These are phyloP conservation scores for Craseonycteris thonglongyai DNA, from an alignment of 2,113 vertebrate species.

Conservation along the genomic window DNA sequence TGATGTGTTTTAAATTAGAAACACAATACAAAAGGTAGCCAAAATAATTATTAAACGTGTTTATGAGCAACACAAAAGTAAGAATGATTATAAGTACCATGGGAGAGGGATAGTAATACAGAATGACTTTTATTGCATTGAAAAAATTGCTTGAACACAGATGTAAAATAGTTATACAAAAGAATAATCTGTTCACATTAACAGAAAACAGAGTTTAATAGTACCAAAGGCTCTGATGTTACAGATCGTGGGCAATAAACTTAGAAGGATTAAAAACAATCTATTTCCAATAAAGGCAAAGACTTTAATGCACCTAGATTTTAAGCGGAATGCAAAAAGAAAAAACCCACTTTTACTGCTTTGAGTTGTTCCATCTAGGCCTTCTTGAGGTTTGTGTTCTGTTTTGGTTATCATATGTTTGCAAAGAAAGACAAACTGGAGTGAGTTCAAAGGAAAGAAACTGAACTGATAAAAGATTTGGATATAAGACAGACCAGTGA, in stretches of 20 bases:
- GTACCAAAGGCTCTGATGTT: background rate
- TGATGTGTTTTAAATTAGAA: background rate
- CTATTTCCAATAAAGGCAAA: slow-evolving; percentile 57
- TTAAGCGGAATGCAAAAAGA: slow-evolving; percentile 36
- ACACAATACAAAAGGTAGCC: background rate
- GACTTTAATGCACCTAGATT: slow-evolving; percentile 48
- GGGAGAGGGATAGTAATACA: background rate
- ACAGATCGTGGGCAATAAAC: slow-evolving; percentile 5
- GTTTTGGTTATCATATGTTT: slow-evolving; percentile 20
- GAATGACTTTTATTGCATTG: background rate
- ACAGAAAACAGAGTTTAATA: background rate
- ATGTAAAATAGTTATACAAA: background rate
- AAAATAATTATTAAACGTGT: background rate
- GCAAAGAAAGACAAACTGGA: slow-evolving; percentile 58
- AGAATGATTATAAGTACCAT: background rate
- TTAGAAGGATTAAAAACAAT: slow-evolving; percentile 31
- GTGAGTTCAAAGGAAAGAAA: slow-evolving; percentile 64
- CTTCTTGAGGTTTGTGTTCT: slow-evolving; percentile 21
- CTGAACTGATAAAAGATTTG: slow-evolving; percentile 62
- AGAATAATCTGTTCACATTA: slow-evolving; percentile 17
- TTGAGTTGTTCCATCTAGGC: background rate
- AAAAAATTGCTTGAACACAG: slow-evolving; percentile 33
- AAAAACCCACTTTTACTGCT: background rate
- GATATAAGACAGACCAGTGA: slow-evolving; percentile 57
- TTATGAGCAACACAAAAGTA: background rate